Evolutionary conservation across 2,797 vertebrate genomes (phyloP).

Genomic region (Anableps anableps): DNA sequence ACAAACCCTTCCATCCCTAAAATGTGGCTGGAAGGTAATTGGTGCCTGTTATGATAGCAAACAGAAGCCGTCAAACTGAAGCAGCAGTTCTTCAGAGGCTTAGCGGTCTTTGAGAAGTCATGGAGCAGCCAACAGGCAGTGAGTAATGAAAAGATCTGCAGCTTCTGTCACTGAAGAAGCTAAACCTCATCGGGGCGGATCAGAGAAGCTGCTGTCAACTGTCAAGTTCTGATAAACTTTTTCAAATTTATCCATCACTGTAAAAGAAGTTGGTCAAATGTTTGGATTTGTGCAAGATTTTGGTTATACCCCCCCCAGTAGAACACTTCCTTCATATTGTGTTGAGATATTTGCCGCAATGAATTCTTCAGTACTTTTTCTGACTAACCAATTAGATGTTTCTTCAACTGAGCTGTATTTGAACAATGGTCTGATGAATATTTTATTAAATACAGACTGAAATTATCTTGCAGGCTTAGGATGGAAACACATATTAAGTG

Average conservation of each 20-base stretch:
- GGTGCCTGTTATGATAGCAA: background rate
- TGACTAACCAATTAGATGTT: background rate
- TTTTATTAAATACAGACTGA: background rate
- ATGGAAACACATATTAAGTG: background rate
- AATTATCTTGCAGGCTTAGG: background rate
- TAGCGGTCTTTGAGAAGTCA: background rate
- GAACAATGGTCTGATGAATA: background rate
- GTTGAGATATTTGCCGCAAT: too few species aligned
- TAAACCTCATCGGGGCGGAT: background rate
- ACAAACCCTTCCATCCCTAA: background rate
- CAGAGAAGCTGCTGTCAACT: too few species aligned
- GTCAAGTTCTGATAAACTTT: background rate
- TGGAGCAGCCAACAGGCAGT: background rate
- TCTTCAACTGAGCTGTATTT: background rate
- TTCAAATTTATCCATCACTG: background rate
- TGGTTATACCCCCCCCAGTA: too few species aligned
- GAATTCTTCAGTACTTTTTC: background rate
- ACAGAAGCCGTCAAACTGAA: background rate
- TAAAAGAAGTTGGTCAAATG: background rate
- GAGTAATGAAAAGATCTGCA: background rate
- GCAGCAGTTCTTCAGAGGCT: background rate
- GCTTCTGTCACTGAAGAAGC: background rate
- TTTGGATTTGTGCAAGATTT: background rate
- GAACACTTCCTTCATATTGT: too few species aligned
- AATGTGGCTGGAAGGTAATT: background rate